Evolutionary conservation across 2,113 vertebrate species (phyloP).

Genomic region (Psilopogon haemacephalus): DNA sequence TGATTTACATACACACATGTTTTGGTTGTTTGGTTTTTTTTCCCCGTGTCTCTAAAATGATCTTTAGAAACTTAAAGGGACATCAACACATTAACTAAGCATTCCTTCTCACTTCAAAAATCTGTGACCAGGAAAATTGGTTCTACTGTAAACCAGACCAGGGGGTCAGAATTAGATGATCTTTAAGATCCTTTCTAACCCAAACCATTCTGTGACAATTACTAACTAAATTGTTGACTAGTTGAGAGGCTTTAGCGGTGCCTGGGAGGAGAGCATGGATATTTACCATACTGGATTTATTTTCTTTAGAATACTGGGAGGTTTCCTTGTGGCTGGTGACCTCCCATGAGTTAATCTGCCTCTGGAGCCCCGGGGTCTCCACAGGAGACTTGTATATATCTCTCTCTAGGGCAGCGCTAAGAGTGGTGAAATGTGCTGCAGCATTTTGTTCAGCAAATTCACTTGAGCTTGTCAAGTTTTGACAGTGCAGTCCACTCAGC

Average conservation of each 20-base stretch:
- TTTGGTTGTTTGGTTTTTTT: constrained; percentile 26
- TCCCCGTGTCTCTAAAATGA: not conserved
- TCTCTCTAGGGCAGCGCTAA: not conserved
- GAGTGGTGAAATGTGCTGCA: not conserved
- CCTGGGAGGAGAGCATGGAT: not conserved
- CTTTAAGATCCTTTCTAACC: no score
- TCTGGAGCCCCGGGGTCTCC: not conserved
- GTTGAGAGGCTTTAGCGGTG: not conserved
- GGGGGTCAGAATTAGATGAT: no score
- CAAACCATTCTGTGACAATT: not conserved
- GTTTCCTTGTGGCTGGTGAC: not conserved
- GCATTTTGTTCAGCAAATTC: not conserved
- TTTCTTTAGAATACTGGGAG: not conserved
- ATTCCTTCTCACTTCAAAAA: not conserved
- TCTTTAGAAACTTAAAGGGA: constrained; percentile 13
- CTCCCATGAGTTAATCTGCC: not conserved
- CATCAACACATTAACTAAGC: not conserved
- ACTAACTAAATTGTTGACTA: not conserved
- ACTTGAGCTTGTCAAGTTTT: not conserved
- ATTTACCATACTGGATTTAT: not conserved
- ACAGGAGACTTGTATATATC: not conserved
- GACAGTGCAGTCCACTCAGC: not conserved
- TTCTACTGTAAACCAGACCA: not conserved
- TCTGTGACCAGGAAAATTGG: not conserved
- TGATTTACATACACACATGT: not conserved